These are phyloP conservation scores for Zenarchopterus dispar DNA, from an alignment of 2,797 vertebrate genomes.

Conservation along the genomic window DNA sequence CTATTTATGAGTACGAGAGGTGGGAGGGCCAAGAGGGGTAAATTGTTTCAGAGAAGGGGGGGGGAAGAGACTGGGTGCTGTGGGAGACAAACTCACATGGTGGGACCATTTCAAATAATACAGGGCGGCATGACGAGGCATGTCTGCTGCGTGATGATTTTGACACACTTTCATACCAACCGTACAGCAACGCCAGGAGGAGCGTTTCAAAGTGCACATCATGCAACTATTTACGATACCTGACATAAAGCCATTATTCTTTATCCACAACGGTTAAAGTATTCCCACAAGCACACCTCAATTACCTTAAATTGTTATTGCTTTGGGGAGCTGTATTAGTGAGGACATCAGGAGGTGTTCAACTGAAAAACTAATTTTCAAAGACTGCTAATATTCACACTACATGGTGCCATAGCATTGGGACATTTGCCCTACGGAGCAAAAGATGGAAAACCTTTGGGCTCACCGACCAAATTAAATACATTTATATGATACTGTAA, in stretches of 20 bases:
- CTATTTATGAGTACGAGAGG: constrained; percentile 72
- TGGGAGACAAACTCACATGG: constrained; percentile 43
- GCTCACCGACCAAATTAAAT: too few relatives aligned
- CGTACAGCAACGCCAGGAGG: not conserved
- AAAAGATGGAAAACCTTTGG: too few relatives aligned
- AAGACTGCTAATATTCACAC: too few relatives aligned
- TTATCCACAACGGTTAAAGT: constrained; percentile 22
- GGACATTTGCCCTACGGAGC: too few relatives aligned
- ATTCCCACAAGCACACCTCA: constrained; percentile 45
- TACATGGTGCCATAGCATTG: too few relatives aligned
- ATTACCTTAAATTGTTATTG: constrained; percentile 34
- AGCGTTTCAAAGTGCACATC: constrained; percentile 15
- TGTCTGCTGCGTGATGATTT: constrained; percentile 37
- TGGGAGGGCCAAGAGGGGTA: constrained; percentile 68
- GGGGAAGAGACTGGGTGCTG: constrained; percentile 41
- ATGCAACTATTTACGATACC: constrained; percentile 38
- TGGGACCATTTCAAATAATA: constrained; percentile 35
- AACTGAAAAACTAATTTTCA: too few relatives aligned
- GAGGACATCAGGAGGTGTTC: not conserved
- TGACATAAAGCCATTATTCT: constrained; percentile 52
- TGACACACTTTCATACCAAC: constrained; percentile 17
- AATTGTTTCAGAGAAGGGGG: constrained; percentile 58
- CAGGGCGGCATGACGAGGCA: not conserved
- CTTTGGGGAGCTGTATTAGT: not conserved
- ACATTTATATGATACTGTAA: too few relatives aligned